phyloP scores from a whole-genome alignment of 2,888 invertebrate species.

The Palloptera scutellata region DNA sequence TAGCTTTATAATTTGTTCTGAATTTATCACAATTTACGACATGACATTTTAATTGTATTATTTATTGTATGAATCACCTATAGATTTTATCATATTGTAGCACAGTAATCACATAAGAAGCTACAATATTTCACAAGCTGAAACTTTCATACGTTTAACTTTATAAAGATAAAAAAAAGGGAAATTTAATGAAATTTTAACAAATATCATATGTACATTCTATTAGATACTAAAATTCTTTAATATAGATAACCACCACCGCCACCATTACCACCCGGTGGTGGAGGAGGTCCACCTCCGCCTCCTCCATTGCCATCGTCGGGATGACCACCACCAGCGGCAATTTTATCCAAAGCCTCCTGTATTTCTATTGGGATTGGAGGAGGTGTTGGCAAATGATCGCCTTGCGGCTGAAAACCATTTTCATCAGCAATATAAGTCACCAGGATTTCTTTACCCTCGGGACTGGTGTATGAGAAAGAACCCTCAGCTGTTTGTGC shows the following conservation, averaged over 20 bases:
- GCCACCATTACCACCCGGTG: conserved; percentile 32
- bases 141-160: background rate
- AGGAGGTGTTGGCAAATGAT: conserved; percentile 83
- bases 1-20: too few relatives aligned
- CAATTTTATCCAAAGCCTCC: conserved; percentile 59
- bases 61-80: too few relatives aligned
- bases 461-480: conserved; percentile 77
- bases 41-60: too few relatives aligned
- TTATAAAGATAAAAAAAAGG: conserved; percentile 5
- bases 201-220: too few relatives aligned
- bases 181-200: too few relatives aligned
- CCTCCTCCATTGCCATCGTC: conserved; percentile 52
- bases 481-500: conserved; percentile 75
- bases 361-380: conserved; percentile 80
- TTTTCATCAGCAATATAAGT: conserved; percentile 78
- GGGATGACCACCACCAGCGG: conserved; percentile 57
- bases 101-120: too few relatives aligned
- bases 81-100: too few relatives aligned
- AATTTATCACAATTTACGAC: too few relatives aligned
- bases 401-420: conserved; percentile 71
- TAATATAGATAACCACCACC: conserved; percentile 44
- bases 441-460: conserved; percentile 72
- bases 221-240: background rate
- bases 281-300: conserved; percentile 35
- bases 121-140: too few relatives aligned